Evolutionary conservation across 1,140 invertebrate species (phyloP).

Genomic region (Euschistus heros): DNA sequence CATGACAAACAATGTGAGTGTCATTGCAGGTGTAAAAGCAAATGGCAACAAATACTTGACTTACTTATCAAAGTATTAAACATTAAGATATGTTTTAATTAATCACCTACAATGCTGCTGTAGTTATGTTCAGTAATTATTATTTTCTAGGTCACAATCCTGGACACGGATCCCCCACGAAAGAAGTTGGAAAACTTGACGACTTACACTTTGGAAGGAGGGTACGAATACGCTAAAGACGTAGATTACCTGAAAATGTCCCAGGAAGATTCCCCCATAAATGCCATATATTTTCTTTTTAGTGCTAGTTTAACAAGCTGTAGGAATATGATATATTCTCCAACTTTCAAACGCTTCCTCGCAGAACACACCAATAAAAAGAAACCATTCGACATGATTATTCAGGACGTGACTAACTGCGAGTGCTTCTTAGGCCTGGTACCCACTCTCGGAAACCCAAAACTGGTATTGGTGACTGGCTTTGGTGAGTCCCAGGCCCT

Average conservation of each 20-base stretch:
- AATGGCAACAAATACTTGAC: too few species aligned
- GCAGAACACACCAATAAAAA: background rate
- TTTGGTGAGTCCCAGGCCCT: slow-evolving; percentile 19
- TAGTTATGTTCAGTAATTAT: too few species aligned
- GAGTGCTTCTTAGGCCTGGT: slow-evolving; percentile 31
- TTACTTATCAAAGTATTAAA: too few species aligned
- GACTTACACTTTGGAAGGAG: too few species aligned
- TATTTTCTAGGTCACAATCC: too few species aligned
- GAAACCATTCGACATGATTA: slow-evolving; percentile 2
- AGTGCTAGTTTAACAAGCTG: background rate
- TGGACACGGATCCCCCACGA: too few species aligned
- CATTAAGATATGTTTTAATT: too few species aligned
- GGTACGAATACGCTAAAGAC: too few species aligned
- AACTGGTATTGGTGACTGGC: slow-evolving; percentile 35
- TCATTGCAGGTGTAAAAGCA: too few species aligned
- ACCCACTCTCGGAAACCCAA: slow-evolving; percentile 34
- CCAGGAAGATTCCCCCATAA: background rate
- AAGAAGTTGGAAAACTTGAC: too few species aligned
- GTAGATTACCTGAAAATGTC: background rate
- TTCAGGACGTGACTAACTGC: background rate
- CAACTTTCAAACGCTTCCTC: background rate
- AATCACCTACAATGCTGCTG: too few species aligned
- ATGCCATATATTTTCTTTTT: background rate
- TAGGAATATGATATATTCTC: background rate
- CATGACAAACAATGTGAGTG: too few species aligned